A percentile compares a stretch with the other conserved stretches of the same genome.
Evolutionary conservation across 2,888 invertebrate genomes (phyloP).

Genomic region (Lomographa bimaculata): DNA sequence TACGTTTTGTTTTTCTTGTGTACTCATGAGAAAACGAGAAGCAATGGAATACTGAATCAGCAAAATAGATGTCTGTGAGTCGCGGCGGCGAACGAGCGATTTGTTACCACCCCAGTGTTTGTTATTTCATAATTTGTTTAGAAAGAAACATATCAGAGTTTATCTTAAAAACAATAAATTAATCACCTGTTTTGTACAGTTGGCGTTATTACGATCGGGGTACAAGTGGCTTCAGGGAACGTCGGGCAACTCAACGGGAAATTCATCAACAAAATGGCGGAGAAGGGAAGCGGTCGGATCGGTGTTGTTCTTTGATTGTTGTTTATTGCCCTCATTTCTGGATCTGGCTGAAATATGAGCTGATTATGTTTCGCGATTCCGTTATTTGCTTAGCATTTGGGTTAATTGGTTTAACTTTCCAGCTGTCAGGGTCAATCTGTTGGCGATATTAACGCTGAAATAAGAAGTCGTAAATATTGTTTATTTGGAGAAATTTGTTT

Average conservation of each 20-base stretch:
- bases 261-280: slow-evolving; percentile 1
- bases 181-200: slow-evolving; percentile 15
- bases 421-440: background rate
- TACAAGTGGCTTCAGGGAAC: slow-evolving; percentile 1
- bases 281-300: slow-evolving; percentile 3
- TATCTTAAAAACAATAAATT: slow-evolving; percentile 9
- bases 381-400: slow-evolving; percentile 9
- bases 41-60: background rate
- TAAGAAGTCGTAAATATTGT: too few species aligned
- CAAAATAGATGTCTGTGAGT: slow-evolving; percentile 4
- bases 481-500: too few species aligned
- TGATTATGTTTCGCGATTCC: slow-evolving; percentile 13
- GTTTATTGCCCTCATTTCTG: slow-evolving; percentile 13
- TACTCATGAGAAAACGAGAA: too few species aligned
- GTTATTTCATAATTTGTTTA: slow-evolving; percentile 12
- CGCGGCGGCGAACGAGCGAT: slow-evolving; percentile 6
- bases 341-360: slow-evolving; percentile 12
- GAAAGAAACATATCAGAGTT: slow-evolving; percentile 11
- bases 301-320: slow-evolving; percentile 16
- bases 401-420: slow-evolving; percentile 8
- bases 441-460: too few species aligned
- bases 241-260: slow-evolving; percentile 4
- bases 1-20: too few species aligned
- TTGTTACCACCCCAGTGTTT: slow-evolving; percentile 10
- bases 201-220: slow-evolving; percentile 4